phyloP scores from a whole-genome alignment of 2,113 vertebrate species.

The Engystomops pustulosus region DNA sequence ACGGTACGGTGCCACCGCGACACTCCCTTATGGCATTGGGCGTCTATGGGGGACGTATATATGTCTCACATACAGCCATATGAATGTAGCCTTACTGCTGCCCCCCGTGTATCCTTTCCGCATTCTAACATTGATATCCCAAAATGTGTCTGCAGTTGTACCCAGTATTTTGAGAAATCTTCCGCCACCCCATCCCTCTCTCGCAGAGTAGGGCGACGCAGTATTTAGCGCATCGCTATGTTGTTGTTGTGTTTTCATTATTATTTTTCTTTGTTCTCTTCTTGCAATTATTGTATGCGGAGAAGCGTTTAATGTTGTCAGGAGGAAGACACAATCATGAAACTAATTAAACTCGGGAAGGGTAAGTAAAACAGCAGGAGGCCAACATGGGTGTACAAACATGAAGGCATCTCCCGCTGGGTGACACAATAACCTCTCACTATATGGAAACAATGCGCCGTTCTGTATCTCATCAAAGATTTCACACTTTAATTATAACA shows the following conservation, averaged over 20 bases:
- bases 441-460: neutral
- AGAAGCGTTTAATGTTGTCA: slow-evolving; percentile 6
- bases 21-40: no score
- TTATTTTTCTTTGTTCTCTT: slow-evolving; percentile 8
- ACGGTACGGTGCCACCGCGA: no score
- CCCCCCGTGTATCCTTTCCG: no score
- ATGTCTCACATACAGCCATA: no score
- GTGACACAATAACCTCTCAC: neutral
- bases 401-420: neutral
- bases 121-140: no score
- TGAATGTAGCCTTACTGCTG: no score
- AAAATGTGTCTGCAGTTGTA: no score
- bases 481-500: neutral
- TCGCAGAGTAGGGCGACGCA: neutral
- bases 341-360: neutral
- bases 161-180: no score
- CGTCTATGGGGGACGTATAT: no score
- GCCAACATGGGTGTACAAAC: neutral
- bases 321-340: neutral
- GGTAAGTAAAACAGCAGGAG: neutral
- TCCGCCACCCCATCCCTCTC: no score
- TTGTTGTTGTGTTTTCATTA: neutral
- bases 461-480: neutral
- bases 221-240: neutral
- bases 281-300: neutral